Percentiles rank a stretch among this genome's conserved stretches.
phyloP scores from a whole-genome alignment of 1,140 invertebrate species.

The Sinella curviseta region DNA sequence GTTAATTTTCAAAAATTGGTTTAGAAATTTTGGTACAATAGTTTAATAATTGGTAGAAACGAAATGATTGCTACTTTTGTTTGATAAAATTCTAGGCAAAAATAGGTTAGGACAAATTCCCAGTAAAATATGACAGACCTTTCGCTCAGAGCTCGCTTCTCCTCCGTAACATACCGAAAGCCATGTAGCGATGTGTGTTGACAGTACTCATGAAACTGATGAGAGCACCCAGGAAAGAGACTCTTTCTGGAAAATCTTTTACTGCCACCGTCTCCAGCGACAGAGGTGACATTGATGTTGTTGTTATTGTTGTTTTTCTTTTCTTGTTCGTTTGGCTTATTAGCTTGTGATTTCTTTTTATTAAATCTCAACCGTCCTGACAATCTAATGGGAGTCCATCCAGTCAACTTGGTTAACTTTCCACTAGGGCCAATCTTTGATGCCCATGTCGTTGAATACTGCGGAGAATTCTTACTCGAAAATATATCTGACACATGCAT shows the following conservation, averaged over 20 bases:
- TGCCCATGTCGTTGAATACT: background rate
- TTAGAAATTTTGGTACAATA: too few species aligned
- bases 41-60: too few species aligned
- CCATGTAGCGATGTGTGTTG: constrained; percentile 44
- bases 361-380: background rate
- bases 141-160: constrained; percentile 41
- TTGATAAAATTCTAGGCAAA: too few species aligned
- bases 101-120: too few species aligned
- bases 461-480: background rate
- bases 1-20: background rate
- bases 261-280: background rate
- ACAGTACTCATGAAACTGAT: constrained; percentile 41
- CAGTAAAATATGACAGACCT: too few species aligned
- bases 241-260: constrained; percentile 5
- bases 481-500: constrained; percentile 8
- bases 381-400: background rate
- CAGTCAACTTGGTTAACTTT: background rate
- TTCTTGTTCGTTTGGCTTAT: too few species aligned
- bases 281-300: background rate
- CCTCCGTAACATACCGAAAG: constrained; percentile 47
- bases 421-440: background rate
- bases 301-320: background rate
- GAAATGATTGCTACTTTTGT: too few species aligned
- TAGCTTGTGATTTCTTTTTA: background rate
- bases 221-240: constrained; percentile 18